A percentile compares a stretch with the other conserved stretches of the same genome.
These are phyloP conservation scores for Epirrhoe tristata DNA, from an alignment of 2,888 invertebrate species.

Conservation along the genomic window DNA sequence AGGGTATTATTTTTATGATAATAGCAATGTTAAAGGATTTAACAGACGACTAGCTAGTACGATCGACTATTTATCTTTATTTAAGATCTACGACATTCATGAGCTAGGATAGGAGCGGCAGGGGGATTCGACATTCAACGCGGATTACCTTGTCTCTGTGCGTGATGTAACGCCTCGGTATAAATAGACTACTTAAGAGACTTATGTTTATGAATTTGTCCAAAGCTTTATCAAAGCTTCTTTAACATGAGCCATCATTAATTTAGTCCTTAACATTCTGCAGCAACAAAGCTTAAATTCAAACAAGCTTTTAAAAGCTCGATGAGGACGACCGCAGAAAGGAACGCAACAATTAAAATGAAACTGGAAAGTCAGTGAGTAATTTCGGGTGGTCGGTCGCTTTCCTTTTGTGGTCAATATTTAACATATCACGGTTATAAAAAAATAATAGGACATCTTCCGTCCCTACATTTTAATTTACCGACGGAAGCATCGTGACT, in stretches of 20 bases:
- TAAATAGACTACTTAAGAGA: conserved; percentile 40
- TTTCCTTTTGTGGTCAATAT: conserved; percentile 55
- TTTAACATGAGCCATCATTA: conserved; percentile 29
- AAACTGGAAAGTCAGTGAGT: conserved; percentile 53
- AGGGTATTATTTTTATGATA: conserved; percentile 54
- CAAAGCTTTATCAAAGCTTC: conserved; percentile 19
- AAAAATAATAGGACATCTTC: conserved; percentile 70
- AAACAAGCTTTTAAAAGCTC: conserved; percentile 28
- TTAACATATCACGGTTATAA: conserved; percentile 53
- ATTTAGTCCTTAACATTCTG: conserved; percentile 22
- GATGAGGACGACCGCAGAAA: conserved; percentile 35
- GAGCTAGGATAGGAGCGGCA: conserved; percentile 52
- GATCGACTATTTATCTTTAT: conserved; percentile 71
- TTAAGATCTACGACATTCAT: conserved; percentile 61
- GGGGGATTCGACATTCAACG: conserved; percentile 54
- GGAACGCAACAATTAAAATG: conserved; percentile 48
- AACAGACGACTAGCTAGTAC: conserved; percentile 48
- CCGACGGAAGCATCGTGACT: conserved; percentile 82
- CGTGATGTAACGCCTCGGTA: conserved; percentile 43
- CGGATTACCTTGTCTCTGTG: conserved; percentile 56
- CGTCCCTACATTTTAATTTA: conserved; percentile 73
- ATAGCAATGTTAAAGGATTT: conserved; percentile 54
- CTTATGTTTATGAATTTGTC: conserved; percentile 26
- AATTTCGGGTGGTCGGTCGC: conserved; percentile 60
- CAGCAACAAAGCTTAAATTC: conserved; percentile 19